Percentiles rank a stretch among this genome's conserved stretches.
Evolutionary conservation across 2,797 vertebrate species (phyloP).

Genomic region (Ctenopoma kingsleyae): DNA sequence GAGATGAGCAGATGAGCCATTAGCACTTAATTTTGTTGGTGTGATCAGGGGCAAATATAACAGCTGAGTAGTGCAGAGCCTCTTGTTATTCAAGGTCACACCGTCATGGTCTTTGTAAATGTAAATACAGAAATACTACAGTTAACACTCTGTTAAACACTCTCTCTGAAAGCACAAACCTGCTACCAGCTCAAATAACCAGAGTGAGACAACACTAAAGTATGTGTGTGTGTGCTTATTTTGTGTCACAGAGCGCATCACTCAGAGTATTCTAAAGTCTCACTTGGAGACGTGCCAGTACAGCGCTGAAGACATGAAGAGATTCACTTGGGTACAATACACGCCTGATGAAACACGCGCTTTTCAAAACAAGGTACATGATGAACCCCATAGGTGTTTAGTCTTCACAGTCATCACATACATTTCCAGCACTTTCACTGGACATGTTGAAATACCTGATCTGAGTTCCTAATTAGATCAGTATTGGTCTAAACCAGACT

Average conservation of each 20-base stretch:
- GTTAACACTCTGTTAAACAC: neutral
- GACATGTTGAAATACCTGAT: neutral
- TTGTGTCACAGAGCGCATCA: slow-evolving; percentile 85
- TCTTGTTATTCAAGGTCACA: slow-evolving; percentile 25
- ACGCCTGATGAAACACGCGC: slow-evolving; percentile 88
- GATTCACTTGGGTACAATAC: slow-evolving; percentile 89
- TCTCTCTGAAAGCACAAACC: neutral
- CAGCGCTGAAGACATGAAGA: slow-evolving; percentile 91
- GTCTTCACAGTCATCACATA: neutral
- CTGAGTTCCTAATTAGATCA: neutral
- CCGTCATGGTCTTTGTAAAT: slow-evolving; percentile 2
- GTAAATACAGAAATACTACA: slow-evolving; percentile 15
- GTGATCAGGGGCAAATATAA: neutral
- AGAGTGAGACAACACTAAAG: slow-evolving; percentile 4
- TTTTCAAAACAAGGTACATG: slow-evolving; percentile 89
- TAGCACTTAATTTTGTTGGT: neutral
- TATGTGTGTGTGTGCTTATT: slow-evolving; percentile 18
- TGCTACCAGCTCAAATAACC: neutral
- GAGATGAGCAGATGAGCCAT: slow-evolving; percentile 16
- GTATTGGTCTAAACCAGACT: neutral
- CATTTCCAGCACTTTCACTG: neutral
- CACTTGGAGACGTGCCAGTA: slow-evolving; percentile 94
- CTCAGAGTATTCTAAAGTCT: slow-evolving; percentile 92
- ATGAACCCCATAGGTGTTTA: neutral
- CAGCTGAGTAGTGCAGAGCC: slow-evolving; percentile 10